phyloP scores from a whole-genome alignment of 2,888 invertebrate species.

The Frankliniella intonsa region DNA sequence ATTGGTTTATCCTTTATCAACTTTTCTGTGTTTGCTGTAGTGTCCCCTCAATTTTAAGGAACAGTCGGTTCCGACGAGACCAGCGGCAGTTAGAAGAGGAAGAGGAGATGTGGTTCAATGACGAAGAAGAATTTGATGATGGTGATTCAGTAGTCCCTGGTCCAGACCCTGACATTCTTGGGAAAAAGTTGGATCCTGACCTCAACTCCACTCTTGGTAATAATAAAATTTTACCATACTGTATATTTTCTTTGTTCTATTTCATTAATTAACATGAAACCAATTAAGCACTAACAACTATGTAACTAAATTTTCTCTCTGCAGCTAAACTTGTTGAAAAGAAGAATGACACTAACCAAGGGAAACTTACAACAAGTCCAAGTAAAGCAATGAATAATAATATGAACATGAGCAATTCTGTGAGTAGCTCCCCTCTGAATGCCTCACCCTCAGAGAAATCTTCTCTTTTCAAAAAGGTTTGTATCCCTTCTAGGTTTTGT shows the following conservation, averaged over 20 bases:
- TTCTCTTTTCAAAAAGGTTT: slow-evolving; percentile 51
- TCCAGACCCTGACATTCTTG: slow-evolving; percentile 49
- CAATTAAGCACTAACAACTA: too few species aligned
- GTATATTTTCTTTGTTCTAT: slow-evolving; percentile 25
- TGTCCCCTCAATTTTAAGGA: slow-evolving; percentile 75
- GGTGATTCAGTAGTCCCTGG: slow-evolving; percentile 55
- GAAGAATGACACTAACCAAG: slow-evolving; percentile 51
- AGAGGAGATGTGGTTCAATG: slow-evolving; percentile 98
- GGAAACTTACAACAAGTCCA: slow-evolving; percentile 41
- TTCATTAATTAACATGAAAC: background rate
- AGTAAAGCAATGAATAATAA: slow-evolving; percentile 43
- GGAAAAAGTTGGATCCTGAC: slow-evolving; percentile 56
- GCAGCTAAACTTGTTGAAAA: slow-evolving; percentile 64
- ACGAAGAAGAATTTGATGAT: slow-evolving; percentile 89
- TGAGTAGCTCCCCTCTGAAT: slow-evolving; percentile 40
- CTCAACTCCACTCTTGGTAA: slow-evolving; percentile 55
- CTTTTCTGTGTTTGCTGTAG: slow-evolving; percentile 47
- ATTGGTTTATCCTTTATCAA: background rate
- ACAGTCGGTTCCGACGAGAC: slow-evolving; percentile 80
- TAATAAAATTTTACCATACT: background rate
- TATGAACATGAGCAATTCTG: slow-evolving; percentile 37
- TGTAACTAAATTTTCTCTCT: slow-evolving; percentile 38
- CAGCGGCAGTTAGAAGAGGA: slow-evolving; percentile 93
- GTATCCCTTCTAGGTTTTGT: slow-evolving; percentile 34
- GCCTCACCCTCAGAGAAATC: slow-evolving; percentile 47